phyloP scores from a whole-genome alignment of 2,888 invertebrate species.

The Caenorhabditis plicata region DNA sequence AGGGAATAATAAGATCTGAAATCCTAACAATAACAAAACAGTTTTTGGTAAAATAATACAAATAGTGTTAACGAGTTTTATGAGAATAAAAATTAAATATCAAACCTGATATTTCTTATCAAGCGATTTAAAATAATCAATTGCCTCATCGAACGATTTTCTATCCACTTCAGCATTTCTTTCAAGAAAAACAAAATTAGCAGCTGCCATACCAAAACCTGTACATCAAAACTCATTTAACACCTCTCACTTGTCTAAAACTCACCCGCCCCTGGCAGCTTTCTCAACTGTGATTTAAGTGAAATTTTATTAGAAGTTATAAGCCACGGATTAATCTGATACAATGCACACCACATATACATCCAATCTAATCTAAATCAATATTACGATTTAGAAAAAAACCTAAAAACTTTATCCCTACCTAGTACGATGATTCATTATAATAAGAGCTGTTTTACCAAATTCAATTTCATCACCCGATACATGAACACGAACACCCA shows the following conservation, averaged over 20 bases:
- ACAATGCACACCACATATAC: conserved; percentile 82
- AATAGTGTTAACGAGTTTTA: neutral
- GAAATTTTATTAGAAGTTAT: conserved; percentile 75
- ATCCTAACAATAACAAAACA: neutral
- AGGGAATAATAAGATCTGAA: conserved; percentile 78
- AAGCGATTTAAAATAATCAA: conserved; percentile 77
- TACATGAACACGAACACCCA: conserved; percentile 55
- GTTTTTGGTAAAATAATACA: neutral
- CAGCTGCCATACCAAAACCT: conserved; percentile 80
- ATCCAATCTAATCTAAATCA: conserved; percentile 78
- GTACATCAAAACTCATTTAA: conserved; percentile 4
- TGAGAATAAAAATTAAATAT: neutral
- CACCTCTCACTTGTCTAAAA: neutral
- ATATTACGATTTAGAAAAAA: neutral
- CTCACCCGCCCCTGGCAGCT: conserved; percentile 81
- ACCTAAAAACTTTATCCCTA: neutral
- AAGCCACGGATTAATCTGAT: conserved; percentile 73
- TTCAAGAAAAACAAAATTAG: conserved; percentile 81
- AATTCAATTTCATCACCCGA: conserved; percentile 66
- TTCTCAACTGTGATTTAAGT: conserved; percentile 80
- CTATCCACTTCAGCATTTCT: conserved; percentile 81
- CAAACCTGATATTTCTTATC: conserved; percentile 71
- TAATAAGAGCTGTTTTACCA: conserved; percentile 76
- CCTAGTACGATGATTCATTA: conserved; percentile 76
- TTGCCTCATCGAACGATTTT: conserved; percentile 73